Base-by-base conservation (phyloP, 1,140 invertebrate species). In the Drosophila simulans region DNA sequence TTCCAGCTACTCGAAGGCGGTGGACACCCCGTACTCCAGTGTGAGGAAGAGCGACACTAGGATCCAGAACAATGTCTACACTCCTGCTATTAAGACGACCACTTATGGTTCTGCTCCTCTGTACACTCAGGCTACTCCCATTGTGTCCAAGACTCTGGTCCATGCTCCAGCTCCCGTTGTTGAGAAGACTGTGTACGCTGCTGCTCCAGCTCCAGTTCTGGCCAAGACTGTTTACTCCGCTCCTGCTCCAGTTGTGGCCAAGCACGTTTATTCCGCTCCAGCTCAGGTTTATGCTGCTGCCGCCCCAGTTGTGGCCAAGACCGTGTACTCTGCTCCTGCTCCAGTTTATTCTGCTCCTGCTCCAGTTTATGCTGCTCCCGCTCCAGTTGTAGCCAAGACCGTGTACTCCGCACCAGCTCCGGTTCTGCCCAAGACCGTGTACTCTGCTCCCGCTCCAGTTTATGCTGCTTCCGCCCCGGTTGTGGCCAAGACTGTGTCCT, bases 1-100 rank as follows among this genome's bases (percentile, higher is more conserved):
- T 3, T 94, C 94, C 43, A 92, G 93, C 68, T 94, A 94, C 93
- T 93, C 93, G 62, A 95, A 95, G 90, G 93, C 94, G 12, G 93
- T 95, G 10, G 94, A 95, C 70, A 94, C 93, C 34, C 93, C 94
- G 13, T 95, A 93, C 93, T 95, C 94, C 59, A 94, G 93, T 79
- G 94, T 95, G 12, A 93, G 94, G 68, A 95, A 95, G 92, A 93
- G 92, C 78, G 94, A 95, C 84, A 94, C 93, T 0, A 92, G 94
- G 42, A 77, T 90, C 68, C 80, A 89, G 40, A 89, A 89, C 42
- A 89, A 89, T 25, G 94, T 92, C 12, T 92, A 92, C 40, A 80
- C 92, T 15, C 80, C 93, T 12, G 78, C 86, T 0, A 65, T 90
- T 62, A 78, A 82, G 48, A 89, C 83, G 72, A 80, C 80, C 40